These are phyloP conservation scores for Halcyon senegalensis DNA, from an alignment of 2,113 vertebrate species.

Conservation along the genomic window DNA sequence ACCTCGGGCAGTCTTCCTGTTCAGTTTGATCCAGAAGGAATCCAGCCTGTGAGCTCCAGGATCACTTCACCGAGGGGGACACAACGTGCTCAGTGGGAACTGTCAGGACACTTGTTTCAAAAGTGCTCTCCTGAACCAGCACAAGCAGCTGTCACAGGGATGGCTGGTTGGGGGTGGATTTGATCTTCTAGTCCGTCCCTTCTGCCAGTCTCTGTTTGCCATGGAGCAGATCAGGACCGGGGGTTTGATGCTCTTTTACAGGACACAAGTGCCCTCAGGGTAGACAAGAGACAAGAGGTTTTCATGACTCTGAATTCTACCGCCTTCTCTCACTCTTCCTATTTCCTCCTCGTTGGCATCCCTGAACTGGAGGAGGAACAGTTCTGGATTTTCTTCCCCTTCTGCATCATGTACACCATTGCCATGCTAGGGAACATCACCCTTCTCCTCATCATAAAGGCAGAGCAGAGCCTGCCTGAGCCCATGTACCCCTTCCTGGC, in stretches of 20 bases:
- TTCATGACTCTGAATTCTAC: neutral
- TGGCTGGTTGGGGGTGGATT: too few relatives aligned
- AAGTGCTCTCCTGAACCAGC: neutral
- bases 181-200: neutral
- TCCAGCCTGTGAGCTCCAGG: neutral
- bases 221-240: rapidly evolving
- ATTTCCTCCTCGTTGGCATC: conserved; percentile 39
- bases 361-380: conserved; percentile 49
- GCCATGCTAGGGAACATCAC: conserved; percentile 34
- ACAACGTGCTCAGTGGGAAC: neutral
- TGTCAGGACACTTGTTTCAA: neutral
- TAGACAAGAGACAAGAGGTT: neutral
- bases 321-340: neutral
- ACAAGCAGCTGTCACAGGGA: neutral
- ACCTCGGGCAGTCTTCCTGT: rapidly evolving
- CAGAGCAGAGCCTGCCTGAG: conserved; percentile 18
- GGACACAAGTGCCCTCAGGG: neutral
- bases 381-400: conserved; percentile 44
- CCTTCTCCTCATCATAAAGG: conserved; percentile 13
- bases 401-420: conserved; percentile 20
- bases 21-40: neutral
- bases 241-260: neutral
- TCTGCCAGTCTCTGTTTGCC: neutral
- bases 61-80: neutral
- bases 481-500: conserved; percentile 65